Conservation (phyloP, 1,140 invertebrate genomes). For the Eupeodes corollae region DNA sequence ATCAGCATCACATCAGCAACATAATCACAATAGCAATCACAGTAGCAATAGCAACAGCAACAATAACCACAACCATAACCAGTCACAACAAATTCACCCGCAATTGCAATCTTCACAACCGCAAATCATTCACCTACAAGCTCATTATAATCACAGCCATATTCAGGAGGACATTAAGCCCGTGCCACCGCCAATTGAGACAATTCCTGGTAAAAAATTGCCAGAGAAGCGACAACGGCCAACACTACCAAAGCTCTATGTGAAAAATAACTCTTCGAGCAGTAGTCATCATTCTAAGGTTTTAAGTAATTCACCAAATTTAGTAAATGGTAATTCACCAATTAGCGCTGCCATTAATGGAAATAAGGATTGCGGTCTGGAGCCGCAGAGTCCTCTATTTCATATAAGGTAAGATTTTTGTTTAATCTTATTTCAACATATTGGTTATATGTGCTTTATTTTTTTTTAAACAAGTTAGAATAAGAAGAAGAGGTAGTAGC, state of each 20-base stretch:
- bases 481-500: no score
- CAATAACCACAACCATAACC: not conserved
- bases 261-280: conserved; percentile 51
- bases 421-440: not conserved
- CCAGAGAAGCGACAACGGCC: conserved; percentile 45
- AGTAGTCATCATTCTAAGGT: conserved; percentile 7
- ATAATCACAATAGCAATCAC: not conserved
- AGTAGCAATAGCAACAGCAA: not conserved
- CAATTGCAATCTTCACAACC: conserved; percentile 9
- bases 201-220: conserved; percentile 73
- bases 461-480: no score
- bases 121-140: conserved; percentile 18
- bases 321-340: conserved; percentile 15
- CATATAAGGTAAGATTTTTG: conserved; percentile 28
- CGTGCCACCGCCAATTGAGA: conserved; percentile 81
- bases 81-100: conserved; percentile 10
- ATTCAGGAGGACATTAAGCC: conserved; percentile 53
- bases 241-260: conserved; percentile 59
- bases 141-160: conserved; percentile 44
- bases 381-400: conserved; percentile 36
- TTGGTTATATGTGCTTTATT: no score
- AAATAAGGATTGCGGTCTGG: conserved; percentile 14
- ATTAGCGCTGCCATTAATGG: conserved; percentile 8
- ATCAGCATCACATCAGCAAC: conserved; percentile 6
- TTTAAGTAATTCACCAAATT: conserved; percentile 1